These are phyloP conservation scores for Spilosoma lubricipeda DNA, from an alignment of 2,888 invertebrate species.

Conservation along the genomic window DNA sequence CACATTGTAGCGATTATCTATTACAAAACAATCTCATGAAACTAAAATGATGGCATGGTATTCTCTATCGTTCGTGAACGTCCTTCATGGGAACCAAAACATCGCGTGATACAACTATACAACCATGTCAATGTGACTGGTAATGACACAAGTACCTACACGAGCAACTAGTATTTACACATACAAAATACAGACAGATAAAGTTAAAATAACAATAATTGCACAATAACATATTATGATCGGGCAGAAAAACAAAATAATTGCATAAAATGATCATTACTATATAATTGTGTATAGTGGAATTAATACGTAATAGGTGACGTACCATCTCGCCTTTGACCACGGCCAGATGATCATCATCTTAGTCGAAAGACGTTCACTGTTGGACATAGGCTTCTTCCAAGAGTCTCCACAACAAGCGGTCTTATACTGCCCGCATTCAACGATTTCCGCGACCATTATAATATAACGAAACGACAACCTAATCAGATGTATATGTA, in stretches of 20 bases:
- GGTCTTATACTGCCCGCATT: no score
- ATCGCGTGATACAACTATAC: conserved; percentile 49
- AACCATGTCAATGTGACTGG: conserved; percentile 56
- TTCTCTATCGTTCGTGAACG: conserved; percentile 30
- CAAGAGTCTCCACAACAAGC: no score
- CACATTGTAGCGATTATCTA: neutral
- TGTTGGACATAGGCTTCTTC: no score
- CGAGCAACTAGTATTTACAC: conserved; percentile 28
- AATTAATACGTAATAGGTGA: neutral
- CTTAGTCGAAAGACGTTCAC: no score
- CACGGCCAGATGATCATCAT: neutral
- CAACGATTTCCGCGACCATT: no score
- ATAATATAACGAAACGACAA: no score
- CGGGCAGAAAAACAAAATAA: conserved; percentile 32
- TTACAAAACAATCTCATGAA: neutral
- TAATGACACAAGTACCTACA: conserved; percentile 37
- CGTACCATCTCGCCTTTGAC: neutral
- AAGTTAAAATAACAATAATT: conserved; percentile 45
- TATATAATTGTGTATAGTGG: neutral
- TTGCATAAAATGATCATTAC: conserved; percentile 35
- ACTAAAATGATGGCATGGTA: neutral
- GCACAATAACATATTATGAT: conserved; percentile 52
- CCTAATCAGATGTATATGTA: no score
- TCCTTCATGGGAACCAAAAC: conserved; percentile 45
- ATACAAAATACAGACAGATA: conserved; percentile 42